Conservation (phyloP, 1,140 invertebrate genomes). For the Microvelia longipes region DNA sequence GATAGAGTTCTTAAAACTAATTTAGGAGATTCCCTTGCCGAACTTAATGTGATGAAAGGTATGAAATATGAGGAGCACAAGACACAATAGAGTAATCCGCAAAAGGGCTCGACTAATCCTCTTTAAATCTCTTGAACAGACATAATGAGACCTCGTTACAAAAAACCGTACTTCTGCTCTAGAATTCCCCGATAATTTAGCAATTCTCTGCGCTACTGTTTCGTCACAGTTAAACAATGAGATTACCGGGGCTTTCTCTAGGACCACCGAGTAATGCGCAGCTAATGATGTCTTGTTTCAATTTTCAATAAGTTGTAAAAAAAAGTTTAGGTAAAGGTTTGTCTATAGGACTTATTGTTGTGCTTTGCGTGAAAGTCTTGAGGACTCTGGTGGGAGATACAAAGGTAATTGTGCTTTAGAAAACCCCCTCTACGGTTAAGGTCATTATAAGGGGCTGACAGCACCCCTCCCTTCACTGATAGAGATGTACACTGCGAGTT, state of each 20-base stretch:
- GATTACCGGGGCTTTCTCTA: not conserved
- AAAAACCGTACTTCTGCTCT: not conserved
- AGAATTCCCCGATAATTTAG: not conserved
- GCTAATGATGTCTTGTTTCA: not conserved
- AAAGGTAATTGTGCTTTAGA: not conserved
- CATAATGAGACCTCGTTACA: not conserved
- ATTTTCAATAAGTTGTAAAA: no score
- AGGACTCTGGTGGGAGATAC: not conserved
- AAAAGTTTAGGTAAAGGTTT: not conserved
- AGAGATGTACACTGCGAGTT: not conserved
- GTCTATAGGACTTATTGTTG: not conserved
- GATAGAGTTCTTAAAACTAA: no score
- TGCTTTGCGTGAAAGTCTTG: not conserved
- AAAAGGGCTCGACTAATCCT: not conserved
- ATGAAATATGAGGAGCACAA: not conserved
- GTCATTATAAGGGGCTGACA: not conserved
- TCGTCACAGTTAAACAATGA: not conserved
- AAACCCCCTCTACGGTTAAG: not conserved
- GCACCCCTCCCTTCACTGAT: not conserved
- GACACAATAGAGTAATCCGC: not conserved
- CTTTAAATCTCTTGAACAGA: not conserved
- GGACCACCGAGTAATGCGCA: not conserved
- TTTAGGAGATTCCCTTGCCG: no score
- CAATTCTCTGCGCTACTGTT: not conserved
- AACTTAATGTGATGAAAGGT: not conserved